These are phyloP conservation scores for Sycophila sp. DNA, from an alignment of 1,140 invertebrate genomes.

Conservation along the genomic window DNA sequence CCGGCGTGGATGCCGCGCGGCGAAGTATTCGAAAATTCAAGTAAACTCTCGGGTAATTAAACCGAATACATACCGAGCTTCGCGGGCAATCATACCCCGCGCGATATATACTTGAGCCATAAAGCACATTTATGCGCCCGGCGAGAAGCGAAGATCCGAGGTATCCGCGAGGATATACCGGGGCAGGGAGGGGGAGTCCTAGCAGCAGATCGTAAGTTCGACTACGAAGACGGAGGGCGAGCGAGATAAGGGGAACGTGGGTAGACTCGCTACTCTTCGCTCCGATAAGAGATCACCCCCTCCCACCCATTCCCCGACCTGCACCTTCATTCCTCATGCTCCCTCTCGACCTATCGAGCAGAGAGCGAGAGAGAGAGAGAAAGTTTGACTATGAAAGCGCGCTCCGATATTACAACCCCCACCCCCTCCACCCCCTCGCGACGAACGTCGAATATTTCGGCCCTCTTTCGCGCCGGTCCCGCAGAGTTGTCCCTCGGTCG, in stretches of 20 bases:
- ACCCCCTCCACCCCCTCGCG: neutral
- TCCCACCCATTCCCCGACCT: slow-evolving; percentile 32
- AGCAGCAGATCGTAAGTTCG: slow-evolving; percentile 32
- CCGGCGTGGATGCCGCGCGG: neutral
- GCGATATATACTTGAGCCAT: neutral
- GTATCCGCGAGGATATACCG: neutral
- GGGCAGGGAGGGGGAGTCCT: neutral
- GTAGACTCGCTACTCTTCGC: slow-evolving; percentile 54
- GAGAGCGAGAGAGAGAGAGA: too few species aligned
- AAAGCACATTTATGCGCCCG: slow-evolving; percentile 27
- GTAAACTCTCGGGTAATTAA: slow-evolving; percentile 13
- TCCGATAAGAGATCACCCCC: slow-evolving; percentile 57
- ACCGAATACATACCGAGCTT: neutral
- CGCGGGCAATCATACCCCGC: slow-evolving; percentile 2
- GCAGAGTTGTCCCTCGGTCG: neutral
- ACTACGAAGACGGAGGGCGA: slow-evolving; percentile 39
- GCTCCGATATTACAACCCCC: neutral
- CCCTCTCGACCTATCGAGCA: too few species aligned
- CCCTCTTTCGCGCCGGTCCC: too few species aligned
- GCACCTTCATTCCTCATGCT: slow-evolving; percentile 24
- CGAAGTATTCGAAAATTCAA: neutral
- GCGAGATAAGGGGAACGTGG: slow-evolving; percentile 61
- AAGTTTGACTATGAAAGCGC: neutral
- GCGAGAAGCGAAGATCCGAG: too few species aligned
- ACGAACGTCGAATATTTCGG: slow-evolving; percentile 9